phyloP scores from a whole-genome alignment of 92 coral and sea anemone species.

The Heliopora coerulea region DNA sequence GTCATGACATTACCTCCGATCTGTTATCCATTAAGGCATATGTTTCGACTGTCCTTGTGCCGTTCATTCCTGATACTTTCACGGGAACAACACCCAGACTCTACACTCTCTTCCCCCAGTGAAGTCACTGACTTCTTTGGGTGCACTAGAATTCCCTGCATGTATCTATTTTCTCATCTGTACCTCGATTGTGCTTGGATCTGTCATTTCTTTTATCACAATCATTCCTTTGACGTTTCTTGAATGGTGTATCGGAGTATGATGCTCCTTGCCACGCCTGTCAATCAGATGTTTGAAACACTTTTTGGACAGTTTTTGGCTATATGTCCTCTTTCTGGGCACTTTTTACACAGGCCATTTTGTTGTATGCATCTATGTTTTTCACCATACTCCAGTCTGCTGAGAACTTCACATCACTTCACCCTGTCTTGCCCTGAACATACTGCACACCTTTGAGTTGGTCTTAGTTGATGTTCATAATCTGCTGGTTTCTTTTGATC shows the following conservation, averaged over 20 bases:
- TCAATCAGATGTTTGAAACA: conserved; percentile 44
- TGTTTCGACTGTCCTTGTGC: conserved; percentile 40
- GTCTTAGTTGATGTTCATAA: neutral
- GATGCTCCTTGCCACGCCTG: conserved; percentile 52
- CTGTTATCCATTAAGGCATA: conserved; percentile 64
- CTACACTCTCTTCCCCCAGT: too few relatives aligned
- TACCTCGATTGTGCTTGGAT: too few relatives aligned
- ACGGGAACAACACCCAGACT: conserved; percentile 68
- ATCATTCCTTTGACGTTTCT: too few relatives aligned
- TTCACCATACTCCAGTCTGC: conserved; percentile 30
- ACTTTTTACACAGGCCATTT: conserved; percentile 60
- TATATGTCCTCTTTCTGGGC: conserved; percentile 58
- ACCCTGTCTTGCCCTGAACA: conserved; percentile 48
- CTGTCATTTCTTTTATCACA: neutral
- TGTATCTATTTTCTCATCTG: too few relatives aligned
- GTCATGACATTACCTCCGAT: conserved; percentile 66
- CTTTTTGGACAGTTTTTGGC: conserved; percentile 42
- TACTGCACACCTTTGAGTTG: conserved; percentile 41
- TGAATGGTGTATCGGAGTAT: conserved; percentile 57
- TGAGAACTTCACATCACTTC: conserved; percentile 62
- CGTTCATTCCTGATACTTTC: conserved; percentile 51
- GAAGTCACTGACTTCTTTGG: too few relatives aligned
- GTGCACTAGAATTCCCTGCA: too few relatives aligned
- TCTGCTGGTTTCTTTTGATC: too few relatives aligned
- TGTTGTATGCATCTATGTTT: conserved; percentile 37